phyloP scores from a whole-genome alignment of 1,140 invertebrate genomes.

The Musca vetustissima region DNA sequence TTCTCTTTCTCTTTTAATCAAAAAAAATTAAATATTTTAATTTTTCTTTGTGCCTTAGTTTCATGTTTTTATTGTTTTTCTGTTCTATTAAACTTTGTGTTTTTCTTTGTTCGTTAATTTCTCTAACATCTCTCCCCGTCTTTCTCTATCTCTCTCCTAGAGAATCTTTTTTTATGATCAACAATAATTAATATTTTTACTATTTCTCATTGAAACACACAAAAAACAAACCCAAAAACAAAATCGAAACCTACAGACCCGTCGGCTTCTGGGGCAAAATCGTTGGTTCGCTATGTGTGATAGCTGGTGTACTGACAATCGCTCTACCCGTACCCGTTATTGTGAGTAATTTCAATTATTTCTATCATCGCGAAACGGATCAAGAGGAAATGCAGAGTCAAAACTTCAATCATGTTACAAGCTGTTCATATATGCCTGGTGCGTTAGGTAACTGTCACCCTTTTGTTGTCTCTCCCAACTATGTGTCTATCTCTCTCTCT shows the following conservation, averaged over 20 bases:
- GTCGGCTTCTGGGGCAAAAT: constrained; percentile 99
- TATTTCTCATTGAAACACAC: background rate
- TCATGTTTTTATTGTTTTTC: no score
- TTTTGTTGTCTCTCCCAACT: no score
- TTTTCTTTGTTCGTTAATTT: no score
- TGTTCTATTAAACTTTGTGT: no score
- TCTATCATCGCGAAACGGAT: constrained; percentile 99
- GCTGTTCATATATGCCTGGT: constrained; percentile 93
- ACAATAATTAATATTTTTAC: constrained; percentile 1
- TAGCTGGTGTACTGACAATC: constrained; percentile 98
- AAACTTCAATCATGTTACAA: constrained; percentile 96
- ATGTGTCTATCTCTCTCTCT: no score
- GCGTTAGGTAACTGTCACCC: constrained; percentile 69
- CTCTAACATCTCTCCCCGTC: no score
- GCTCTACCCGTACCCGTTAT: constrained; percentile 98
- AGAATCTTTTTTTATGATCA: no score
- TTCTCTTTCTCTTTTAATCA: no score
- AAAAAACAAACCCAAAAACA: background rate
- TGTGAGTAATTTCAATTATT: constrained; percentile 99
- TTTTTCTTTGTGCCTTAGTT: no score
- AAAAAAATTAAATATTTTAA: no score
- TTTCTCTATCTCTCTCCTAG: no score
- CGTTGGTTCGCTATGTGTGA: constrained; percentile 97
- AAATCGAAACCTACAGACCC: constrained; percentile 74
- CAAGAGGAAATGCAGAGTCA: constrained; percentile 97